phyloP scores from a whole-genome alignment of 1,140 invertebrate genomes.

The Drosophila nigrodunni region DNA sequence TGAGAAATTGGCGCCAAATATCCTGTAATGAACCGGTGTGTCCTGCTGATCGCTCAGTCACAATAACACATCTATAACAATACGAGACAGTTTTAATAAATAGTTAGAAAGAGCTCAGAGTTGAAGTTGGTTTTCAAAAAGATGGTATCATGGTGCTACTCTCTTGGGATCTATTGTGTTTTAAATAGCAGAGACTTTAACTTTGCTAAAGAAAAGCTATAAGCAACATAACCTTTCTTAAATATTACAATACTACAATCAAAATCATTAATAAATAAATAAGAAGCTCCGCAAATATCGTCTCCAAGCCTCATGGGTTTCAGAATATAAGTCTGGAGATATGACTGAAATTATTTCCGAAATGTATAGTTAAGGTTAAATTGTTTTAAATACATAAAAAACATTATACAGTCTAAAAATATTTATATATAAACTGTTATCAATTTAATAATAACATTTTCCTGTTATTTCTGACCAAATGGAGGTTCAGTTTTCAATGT shows the following conservation, averaged over 20 bases:
- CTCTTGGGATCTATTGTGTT: not conserved
- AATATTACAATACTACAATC: too few species aligned
- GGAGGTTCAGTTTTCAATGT: conserved; percentile 20
- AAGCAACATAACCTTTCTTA: too few species aligned
- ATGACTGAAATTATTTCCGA: too few species aligned
- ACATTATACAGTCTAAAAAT: too few species aligned
- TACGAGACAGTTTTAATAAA: not conserved
- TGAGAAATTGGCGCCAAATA: conserved; percentile 46
- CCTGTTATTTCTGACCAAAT: conserved; percentile 33
- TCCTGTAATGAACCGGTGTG: conserved; percentile 51
- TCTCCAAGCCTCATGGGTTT: too few species aligned
- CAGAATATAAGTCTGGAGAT: too few species aligned
- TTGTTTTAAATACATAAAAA: too few species aligned
- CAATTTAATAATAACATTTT: conserved; percentile 20
- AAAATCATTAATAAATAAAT: too few species aligned
- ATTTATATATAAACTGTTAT: not conserved
- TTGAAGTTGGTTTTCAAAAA: not conserved
- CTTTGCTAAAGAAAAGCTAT: too few species aligned
- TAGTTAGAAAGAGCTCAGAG: not conserved
- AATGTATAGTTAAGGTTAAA: too few species aligned
- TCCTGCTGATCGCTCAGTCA: conserved; percentile 36
- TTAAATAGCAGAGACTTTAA: too few species aligned
- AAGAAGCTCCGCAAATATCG: too few species aligned
- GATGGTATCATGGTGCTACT: not conserved
- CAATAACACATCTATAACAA: conserved; percentile 1